Evolutionary conservation across 2,888 invertebrate species (phyloP).

Genomic region (Heteromyza rotundicornis): DNA sequence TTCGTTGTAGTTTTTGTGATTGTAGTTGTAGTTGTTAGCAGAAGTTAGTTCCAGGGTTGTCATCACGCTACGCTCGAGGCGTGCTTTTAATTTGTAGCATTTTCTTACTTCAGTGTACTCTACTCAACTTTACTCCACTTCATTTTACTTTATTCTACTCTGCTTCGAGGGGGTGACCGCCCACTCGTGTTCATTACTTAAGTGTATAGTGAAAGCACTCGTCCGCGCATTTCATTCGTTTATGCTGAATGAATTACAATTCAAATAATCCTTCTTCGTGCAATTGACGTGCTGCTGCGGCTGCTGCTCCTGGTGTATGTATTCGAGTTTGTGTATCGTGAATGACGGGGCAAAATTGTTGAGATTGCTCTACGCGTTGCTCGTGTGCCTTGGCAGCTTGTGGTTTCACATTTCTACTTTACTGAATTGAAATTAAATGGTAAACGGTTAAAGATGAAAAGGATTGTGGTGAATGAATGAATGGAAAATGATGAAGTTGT

Average conservation of each 20-base stretch:
- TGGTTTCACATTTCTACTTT: too few relatives aligned
- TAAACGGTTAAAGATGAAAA: background rate
- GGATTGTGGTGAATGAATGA: background rate
- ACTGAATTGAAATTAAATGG: background rate
- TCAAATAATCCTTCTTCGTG: background rate
- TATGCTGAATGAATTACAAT: constrained; percentile 40
- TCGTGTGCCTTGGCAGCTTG: too few relatives aligned
- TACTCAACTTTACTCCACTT: constrained; percentile 5
- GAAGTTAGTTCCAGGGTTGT: constrained; percentile 25
- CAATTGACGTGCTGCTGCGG: too few relatives aligned
- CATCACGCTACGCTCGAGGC: constrained; percentile 37
- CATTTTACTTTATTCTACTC: background rate
- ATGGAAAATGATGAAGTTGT: too few relatives aligned
- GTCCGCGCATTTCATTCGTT: constrained; percentile 38
- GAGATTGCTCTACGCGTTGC: too few relatives aligned
- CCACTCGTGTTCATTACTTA: background rate
- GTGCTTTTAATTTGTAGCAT: constrained; percentile 43
- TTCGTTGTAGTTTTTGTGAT: constrained; percentile 6
- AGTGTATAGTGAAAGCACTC: constrained; percentile 30
- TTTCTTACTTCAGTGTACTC: background rate
- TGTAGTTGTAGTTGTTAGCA: constrained; percentile 28
- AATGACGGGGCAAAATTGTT: too few relatives aligned
- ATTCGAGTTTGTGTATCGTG: background rate
- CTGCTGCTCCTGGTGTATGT: background rate
- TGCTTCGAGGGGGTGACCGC: constrained; percentile 2